Base-by-base conservation (phyloP, 2,797 vertebrate genomes). In the Coranthus polyacanthus region DNA sequence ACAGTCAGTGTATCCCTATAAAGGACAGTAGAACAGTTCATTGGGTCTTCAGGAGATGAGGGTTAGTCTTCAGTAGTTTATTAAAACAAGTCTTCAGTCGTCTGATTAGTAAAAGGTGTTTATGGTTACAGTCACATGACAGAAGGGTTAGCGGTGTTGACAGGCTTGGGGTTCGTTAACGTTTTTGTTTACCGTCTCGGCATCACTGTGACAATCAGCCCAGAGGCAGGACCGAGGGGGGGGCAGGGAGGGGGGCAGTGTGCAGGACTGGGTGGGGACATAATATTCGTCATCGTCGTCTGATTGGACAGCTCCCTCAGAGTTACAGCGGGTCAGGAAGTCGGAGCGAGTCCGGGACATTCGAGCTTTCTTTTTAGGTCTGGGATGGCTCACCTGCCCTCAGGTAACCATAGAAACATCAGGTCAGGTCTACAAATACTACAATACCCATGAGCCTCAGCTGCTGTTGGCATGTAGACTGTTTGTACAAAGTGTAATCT, bases 261-360 rank as follows among this genome's bases (percentile, higher is more conserved):
- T 94, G 94, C 90, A 92, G 92, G 95, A 95, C 84, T 94, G 94
- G 67, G 92, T 94, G 79, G 93, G 94, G 83, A 93, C 90, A 88
- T 92, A 91, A 90, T 86, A 91, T 45, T 96, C 95, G 62, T 93
- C 94, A 83, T 97, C 96, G 80, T 98, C 96, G 74, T 99, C 97
- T 43, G 96, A 96, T 83, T 97, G 96, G 67, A 95, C 95, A 89
- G 97, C 96, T 89, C 96, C 96, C 88, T 95, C 95, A 10, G 96
- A 95, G 94, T 96, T 96, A 96, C 95, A 95, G 93, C 97, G 97
- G 93, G 96, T 98, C 94, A 98, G 96, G 95, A 98, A 97, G 95
- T 98, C 96, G 72, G 97, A 98, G 92, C 97, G 97, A 1, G 96
- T 98, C 95, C 96, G 95, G 86, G 97, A 96, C 96, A 98, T 97